Base-by-base conservation (phyloP, 2,797 vertebrate species). In the Pygocentrus nattereri region DNA sequence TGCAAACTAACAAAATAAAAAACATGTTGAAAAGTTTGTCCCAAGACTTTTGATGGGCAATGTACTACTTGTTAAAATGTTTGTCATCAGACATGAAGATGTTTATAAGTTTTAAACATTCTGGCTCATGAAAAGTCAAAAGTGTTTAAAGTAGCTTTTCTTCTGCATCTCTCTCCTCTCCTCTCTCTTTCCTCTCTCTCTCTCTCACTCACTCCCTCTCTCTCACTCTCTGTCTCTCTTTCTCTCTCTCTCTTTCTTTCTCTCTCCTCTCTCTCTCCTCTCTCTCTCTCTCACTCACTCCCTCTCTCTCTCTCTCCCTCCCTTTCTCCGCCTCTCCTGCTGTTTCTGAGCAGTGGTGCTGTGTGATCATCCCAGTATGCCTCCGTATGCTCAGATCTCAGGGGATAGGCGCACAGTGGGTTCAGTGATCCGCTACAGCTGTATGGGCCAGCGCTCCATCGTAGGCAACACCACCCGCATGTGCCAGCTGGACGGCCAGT, bases 401-500 rank as follows among this genome's bases (percentile, higher is more conserved):
- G 98, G 97, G 4, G 96, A 99, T 86, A 94, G 94, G 71, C 94
- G 96, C 74, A 96, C 95, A 0, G 96, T 97, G 11, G 98, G 97
- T 81, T 96, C 97, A 0, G 96, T 97, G 78, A 97, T 99, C 50
- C 95, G 95, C 41, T 98, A 97, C 93, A 97, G 95, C 91, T 99
- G 98, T 91, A 94, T 94, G 0, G 95, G 96, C 76, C 92, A 94
- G 85, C 91, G 94, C n/a, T 89, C 70, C 44, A 90, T 99, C 87
- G 86, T 99, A 0, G 98, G 98, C 78, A 99, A 99, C 54, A 91
- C 97, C n/a, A 99, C 97, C 0, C 95, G 98, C 44, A 95, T 96
- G 94, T 99, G 98, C 89, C 97, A 98, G 90, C 93, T 97, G 81
- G 97, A 98, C 0, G 97, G 97, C 86, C 97, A 95, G 84, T 99